Percentiles rank a stretch among this genome's conserved stretches.
Conservation (phyloP, 2,113 vertebrate genomes). For the Sphaerodactylus townsendi region DNA sequence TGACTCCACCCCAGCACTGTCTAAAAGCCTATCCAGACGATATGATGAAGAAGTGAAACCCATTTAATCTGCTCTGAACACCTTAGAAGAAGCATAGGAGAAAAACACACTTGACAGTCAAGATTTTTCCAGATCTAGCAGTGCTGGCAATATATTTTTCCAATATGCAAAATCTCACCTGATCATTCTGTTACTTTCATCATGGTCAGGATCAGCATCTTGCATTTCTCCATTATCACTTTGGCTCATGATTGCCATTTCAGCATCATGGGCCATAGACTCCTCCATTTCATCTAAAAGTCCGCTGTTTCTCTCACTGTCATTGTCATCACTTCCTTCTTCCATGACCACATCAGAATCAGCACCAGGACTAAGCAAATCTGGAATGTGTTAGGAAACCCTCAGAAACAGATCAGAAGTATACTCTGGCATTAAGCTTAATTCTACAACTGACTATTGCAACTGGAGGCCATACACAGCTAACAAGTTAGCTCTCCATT, state of each 20-base stretch:
- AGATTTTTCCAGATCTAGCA: fast-evolving
- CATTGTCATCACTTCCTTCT: conserved; percentile 92
- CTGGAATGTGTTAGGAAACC: conserved; percentile 68
- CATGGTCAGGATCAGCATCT: conserved; percentile 84
- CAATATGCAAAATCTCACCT: conserved; percentile 73
- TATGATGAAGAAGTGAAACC: no score
- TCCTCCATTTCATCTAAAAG: conserved; percentile 93
- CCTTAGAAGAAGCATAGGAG: no score
- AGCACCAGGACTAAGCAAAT: conserved; percentile 90
- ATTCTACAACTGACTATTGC: not conserved
- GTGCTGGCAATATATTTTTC: not conserved
- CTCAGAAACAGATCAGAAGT: not conserved
- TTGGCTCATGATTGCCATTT: conserved; percentile 78
- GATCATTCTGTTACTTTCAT: conserved; percentile 91
- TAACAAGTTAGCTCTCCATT: not conserved
- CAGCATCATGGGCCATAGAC: conserved; percentile 80
- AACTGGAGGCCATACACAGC: not conserved
- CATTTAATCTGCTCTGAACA: no score
- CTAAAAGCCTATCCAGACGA: no score
- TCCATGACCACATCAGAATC: conserved; percentile 90
- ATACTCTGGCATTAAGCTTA: not conserved
- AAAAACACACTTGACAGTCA: no score
- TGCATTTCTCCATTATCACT: conserved; percentile 84
- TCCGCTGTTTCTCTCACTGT: conserved; percentile 82
- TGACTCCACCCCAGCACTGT: no score